Base-by-base conservation (phyloP, 1,140 invertebrate species). In the Tetramorium simillimum region DNA sequence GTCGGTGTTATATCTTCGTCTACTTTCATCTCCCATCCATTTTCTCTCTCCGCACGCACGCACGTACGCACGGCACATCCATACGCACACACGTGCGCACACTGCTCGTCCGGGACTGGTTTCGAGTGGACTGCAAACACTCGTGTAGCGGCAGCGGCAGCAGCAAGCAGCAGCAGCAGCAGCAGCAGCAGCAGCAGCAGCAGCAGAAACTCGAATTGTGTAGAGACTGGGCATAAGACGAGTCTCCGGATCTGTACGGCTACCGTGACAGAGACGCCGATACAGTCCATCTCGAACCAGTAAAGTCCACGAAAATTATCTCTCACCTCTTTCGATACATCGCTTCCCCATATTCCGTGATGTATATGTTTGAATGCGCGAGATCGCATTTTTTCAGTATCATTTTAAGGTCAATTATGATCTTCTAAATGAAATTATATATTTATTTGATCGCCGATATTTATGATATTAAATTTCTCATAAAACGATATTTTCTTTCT, bases 111-210 rank as follows among this genome's bases (percentile, higher is more conserved):
- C 91, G 88, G 89, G 91, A 93, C 93, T 92, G 90, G 88, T 91
- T 91, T 92, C 90, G 72, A 92, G 91, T 92, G 91, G 90, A 92
- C 90, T 91, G 91, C 91, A 92, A 92, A 92, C 91, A 92, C 91
- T 92, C 88, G 85, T 91, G 65, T 60, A 69, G 89, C 70, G 85
- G 81, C 70, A 65, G 84, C 37, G 33, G 81, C 49, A 43, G 67
- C 76, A 46, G 82, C 86, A 84, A 28, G 62, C 72, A 28, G 87
- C 70, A 86, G 80, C 69, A 43, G 81, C n/a, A 49, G 78, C 43
- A 33, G 63, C 46, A 46, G 10, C 7, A 9, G 9, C 60, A 28
- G 77, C 85, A 80, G 65, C 69, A 28, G 43, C 75, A 53, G 51
- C 67, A 67, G 63, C 72, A 70, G 78, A 67, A 65, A 53, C 75